Conservation (phyloP, 2,797 vertebrate species). For the Lepilemur ruficaudatus region DNA sequence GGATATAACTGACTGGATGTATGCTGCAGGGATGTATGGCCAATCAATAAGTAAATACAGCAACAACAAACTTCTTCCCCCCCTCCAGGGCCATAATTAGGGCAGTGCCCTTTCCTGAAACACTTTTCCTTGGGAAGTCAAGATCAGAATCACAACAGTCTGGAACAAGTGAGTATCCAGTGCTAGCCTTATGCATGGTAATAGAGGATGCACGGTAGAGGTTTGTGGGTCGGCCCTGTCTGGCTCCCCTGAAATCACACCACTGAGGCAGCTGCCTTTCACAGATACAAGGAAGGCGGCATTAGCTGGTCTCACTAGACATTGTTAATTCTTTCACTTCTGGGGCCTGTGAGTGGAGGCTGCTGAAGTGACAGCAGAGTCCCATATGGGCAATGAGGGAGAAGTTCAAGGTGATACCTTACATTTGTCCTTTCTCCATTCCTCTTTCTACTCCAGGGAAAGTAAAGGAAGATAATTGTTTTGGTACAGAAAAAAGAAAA, state of each 20-base stretch:
- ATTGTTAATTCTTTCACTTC: not conserved
- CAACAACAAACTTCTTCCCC: not conserved
- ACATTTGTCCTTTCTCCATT: not conserved
- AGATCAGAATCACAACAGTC: not conserved
- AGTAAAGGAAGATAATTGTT: not conserved
- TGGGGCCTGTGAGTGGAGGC: not conserved
- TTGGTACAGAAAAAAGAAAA: not conserved
- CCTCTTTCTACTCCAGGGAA: not conserved
- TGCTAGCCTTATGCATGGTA: not conserved
- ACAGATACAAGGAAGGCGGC: not conserved
- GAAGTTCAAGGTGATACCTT: not conserved
- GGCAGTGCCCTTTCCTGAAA: not conserved
- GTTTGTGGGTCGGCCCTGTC: not conserved
- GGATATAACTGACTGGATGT: not conserved
- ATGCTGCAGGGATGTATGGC: not conserved
- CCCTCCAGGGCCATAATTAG: not conserved
- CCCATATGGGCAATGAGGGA: not conserved
- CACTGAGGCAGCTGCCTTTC: not conserved
- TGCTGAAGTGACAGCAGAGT: not conserved
- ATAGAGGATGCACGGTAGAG: not conserved
- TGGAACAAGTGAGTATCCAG: not conserved
- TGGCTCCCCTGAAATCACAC: not conserved
- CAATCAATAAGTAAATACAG: too few species aligned
- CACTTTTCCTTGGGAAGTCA: not conserved
- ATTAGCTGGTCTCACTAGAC: not conserved